phyloP scores from a whole-genome alignment of 2,797 vertebrate genomes.

The Parambassis ranga region DNA sequence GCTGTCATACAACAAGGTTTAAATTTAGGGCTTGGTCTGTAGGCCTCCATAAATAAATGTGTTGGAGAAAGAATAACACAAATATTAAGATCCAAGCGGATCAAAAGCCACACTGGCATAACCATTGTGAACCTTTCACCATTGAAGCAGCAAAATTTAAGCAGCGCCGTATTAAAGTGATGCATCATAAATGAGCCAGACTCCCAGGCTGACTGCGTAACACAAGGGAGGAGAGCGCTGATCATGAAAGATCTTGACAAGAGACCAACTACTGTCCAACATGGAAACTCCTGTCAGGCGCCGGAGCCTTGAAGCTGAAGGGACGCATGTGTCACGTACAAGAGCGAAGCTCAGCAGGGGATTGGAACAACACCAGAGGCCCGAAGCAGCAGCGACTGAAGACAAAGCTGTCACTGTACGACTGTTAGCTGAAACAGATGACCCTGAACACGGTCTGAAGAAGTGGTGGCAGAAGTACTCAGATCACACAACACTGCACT shows the following conservation, averaged over 20 bases:
- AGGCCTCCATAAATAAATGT: not conserved
- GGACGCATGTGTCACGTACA: slow-evolving; percentile 42
- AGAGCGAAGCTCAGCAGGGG: slow-evolving; percentile 19
- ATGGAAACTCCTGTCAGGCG: slow-evolving; percentile 40
- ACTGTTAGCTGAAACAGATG: slow-evolving; percentile 16
- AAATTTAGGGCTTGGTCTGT: not conserved
- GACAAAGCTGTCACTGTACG: slow-evolving; percentile 37
- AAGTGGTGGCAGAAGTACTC: not conserved
- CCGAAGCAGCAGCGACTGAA: slow-evolving; percentile 25
- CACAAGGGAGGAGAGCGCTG: slow-evolving; percentile 14
- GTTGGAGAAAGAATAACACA: not conserved
- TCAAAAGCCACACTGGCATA: not conserved
- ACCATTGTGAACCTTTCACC: not conserved
- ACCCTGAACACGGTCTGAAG: slow-evolving; percentile 4
- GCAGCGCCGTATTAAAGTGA: not conserved
- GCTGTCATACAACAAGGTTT: not conserved
- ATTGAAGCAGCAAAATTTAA: slow-evolving; percentile 26
- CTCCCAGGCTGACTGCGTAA: slow-evolving; percentile 16
- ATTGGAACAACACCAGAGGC: slow-evolving; percentile 38
- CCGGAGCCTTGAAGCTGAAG: slow-evolving; percentile 44
- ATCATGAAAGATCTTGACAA: slow-evolving; percentile 22
- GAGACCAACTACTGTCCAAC: slow-evolving; percentile 25
- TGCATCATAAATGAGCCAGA: slow-evolving; percentile 24
- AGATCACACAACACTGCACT: not conserved
- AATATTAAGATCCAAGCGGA: not conserved